Evolutionary conservation across 2,888 invertebrate genomes (phyloP), one percentile per base, ranked within the genome.

Genomic region (Diaphora mendica): DNA sequence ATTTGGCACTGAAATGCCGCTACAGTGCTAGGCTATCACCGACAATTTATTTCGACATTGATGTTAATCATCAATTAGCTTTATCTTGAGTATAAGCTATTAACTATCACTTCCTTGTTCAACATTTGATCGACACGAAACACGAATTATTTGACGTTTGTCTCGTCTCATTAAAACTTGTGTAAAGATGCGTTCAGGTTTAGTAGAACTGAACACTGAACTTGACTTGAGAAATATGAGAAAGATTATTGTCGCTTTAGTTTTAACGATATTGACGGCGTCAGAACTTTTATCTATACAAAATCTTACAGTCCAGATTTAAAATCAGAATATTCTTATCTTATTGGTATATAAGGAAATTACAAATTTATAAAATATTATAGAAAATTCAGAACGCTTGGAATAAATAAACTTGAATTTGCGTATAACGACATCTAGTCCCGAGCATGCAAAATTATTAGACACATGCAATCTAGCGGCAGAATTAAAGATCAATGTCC

Each of bases 11-110:
- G 9, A 48, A 55, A 23, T 35, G 42, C 26, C 23, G 65, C 62
- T 23, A 26, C n/a, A 39, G 59, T 42, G 35, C 17, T 33, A 73
- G 51, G 39, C 51, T 67, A 42, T 20, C 59, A 20, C 26, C 55
- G 44, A 76, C 35, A 68, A 26, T 59, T 30, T 72, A 70, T 70
- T 39, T 66, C 76, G 23, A 64, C 65, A 72, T 81, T 48, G 77
- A 83, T 83, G 67, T 66, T 85, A 81, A 85, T 83, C 83, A 68
- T 72, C 77, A 73, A 85, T 83, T 85, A 83, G 74, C 51, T 75
- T 73, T 76, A 82, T 83, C 81, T 62, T 17, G 23, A 62, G 26
- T 30, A 1, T 30, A 30, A 26, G 62, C 15, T 62, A 5, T 30
- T 30, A 33, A 64, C 64, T 66, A 69, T 69, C 48, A 42, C n/a